phyloP scores from a whole-genome alignment of 2,113 vertebrate species.

The Leptobrachium ailaonicum region DNA sequence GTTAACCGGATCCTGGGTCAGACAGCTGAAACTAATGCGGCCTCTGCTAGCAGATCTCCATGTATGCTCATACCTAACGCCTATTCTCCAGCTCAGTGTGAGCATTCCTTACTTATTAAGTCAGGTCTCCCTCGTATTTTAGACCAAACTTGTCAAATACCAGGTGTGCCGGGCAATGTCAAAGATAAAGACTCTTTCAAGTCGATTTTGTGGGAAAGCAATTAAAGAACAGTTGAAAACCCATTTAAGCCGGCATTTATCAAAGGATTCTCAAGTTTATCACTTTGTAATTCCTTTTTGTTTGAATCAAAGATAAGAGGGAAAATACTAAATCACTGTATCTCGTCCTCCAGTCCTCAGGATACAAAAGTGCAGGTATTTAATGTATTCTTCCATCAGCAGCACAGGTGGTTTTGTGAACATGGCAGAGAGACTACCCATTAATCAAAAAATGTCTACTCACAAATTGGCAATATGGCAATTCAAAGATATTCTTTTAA shows the following conservation, averaged over 20 bases:
- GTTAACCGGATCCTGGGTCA: not conserved
- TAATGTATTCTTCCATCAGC: not conserved
- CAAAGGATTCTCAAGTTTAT: not conserved
- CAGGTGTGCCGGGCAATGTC: conserved; percentile 32
- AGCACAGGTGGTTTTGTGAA: not conserved
- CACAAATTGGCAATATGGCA: too few relatives aligned
- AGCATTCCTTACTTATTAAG: conserved; percentile 23
- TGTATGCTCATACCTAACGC: not conserved
- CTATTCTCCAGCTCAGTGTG: not conserved
- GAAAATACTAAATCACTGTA: not conserved
- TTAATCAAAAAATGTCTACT: too few relatives aligned
- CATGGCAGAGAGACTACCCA: too few relatives aligned
- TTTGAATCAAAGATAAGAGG: not conserved
- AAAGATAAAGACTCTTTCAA: conserved; percentile 8
- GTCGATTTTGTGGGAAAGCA: not conserved
- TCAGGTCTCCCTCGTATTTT: conserved; percentile 26
- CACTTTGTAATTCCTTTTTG: not conserved
- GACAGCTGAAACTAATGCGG: not conserved
- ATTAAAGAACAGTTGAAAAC: not conserved
- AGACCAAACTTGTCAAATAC: conserved; percentile 23
- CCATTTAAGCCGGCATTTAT: not conserved
- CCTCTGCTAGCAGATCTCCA: not conserved
- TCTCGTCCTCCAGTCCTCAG: not conserved
- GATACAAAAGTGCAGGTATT: not conserved
- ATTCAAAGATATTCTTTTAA: too few relatives aligned